These are phyloP conservation scores for Euwallacea fornicatus DNA, from an alignment of 1,140 invertebrate genomes.

Conservation along the genomic window DNA sequence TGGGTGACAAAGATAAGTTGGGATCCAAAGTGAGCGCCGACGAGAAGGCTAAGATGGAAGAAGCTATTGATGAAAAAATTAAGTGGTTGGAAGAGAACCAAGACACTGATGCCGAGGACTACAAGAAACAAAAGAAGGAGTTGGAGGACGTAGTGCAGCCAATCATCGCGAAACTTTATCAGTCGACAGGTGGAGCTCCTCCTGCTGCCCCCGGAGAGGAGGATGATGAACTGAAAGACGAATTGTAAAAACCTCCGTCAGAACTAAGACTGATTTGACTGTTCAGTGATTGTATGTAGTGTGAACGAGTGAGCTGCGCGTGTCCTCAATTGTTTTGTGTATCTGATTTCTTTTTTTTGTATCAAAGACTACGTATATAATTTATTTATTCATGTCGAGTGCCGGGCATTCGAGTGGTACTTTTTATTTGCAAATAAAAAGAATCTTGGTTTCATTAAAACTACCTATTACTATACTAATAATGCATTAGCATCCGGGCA, in stretches of 20 bases:
- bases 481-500: too few species aligned
- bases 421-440: conserved; percentile 34
- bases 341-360: conserved; percentile 33
- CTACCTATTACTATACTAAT: too few species aligned
- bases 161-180: conserved; percentile 96
- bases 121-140: conserved; percentile 97
- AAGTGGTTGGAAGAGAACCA: conserved; percentile 98
- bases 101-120: conserved; percentile 91
- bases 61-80: conserved; percentile 94
- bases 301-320: conserved; percentile 19
- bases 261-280: conserved; percentile 36
- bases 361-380: conserved; percentile 28
- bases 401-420: conserved; percentile 27
- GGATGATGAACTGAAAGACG: conserved; percentile 82
- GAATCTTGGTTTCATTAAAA: conserved; percentile 12
- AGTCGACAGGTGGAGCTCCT: conserved; percentile 76
- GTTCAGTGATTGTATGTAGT: conserved; percentile 12
- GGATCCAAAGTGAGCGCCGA: conserved; percentile 88
- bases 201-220: conserved; percentile 64
- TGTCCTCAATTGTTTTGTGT: conserved; percentile 20
- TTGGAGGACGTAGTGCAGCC: conserved; percentile 95
- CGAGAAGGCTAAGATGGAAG: conserved; percentile 95
- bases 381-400: conserved; percentile 40
- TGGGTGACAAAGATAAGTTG: conserved; percentile 96
- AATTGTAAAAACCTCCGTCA: conserved; percentile 66